phyloP scores from a whole-genome alignment of 1,140 invertebrate genomes.

The Stegodyphus dumicola region DNA sequence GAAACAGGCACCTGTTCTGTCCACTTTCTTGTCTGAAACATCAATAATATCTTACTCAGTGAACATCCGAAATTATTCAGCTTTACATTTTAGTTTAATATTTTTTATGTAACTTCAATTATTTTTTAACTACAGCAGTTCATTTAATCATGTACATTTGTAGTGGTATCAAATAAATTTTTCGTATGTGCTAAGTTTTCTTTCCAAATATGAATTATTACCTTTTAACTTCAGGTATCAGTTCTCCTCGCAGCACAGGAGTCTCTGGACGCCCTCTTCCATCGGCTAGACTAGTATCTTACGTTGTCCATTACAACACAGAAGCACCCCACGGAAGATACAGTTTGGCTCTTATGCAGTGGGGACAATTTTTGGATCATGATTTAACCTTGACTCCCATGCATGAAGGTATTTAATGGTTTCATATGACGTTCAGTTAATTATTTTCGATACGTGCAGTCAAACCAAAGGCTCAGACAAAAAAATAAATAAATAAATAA shows the following conservation, averaged over 20 bases:
- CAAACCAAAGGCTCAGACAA: too few species aligned
- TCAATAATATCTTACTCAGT: too few species aligned
- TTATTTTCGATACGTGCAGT: too few species aligned
- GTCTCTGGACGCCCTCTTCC: constrained; percentile 80
- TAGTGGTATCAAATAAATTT: not conserved
- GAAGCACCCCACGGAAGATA: constrained; percentile 88
- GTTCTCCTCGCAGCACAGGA: constrained; percentile 78
- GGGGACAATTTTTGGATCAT: constrained; percentile 71
- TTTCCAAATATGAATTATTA: constrained; percentile 68
- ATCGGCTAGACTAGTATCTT: constrained; percentile 85
- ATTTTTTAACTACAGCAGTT: not conserved
- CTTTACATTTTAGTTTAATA: too few species aligned
- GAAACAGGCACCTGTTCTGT: too few species aligned
- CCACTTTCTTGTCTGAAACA: too few species aligned
- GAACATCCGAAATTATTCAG: too few species aligned
- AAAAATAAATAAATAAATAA: too few species aligned
- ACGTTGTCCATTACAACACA: constrained; percentile 87
- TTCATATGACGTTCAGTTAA: not conserved
- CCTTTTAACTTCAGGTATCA: constrained; percentile 75
- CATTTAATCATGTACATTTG: not conserved
- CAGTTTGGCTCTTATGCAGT: constrained; percentile 85
- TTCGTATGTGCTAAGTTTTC: not conserved
- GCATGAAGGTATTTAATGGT: constrained; percentile 55
- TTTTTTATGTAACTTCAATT: too few species aligned
- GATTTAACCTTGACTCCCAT: constrained; percentile 74